Evolutionary conservation across 2,113 vertebrate species (phyloP).

Genomic region (Felis chaus): DNA sequence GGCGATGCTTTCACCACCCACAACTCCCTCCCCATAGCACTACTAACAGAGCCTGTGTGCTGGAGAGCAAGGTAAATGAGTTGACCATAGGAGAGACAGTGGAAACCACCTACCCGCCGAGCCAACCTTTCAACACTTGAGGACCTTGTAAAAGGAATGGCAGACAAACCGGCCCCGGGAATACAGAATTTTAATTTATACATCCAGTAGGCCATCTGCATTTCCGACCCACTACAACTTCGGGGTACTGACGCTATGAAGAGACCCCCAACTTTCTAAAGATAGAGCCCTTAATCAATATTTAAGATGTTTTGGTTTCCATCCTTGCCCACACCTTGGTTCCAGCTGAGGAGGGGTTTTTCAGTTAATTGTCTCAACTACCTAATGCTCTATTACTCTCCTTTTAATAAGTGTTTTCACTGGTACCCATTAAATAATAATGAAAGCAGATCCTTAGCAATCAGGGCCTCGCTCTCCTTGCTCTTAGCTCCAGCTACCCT

Average conservation of each 20-base stretch:
- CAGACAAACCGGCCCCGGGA: not conserved
- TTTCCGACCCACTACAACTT: not conserved
- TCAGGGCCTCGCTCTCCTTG: not conserved
- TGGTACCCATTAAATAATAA: not conserved
- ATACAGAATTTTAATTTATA: not conserved
- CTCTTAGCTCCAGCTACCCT: not conserved
- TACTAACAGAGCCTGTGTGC: not conserved
- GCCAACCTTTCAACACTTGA: not conserved
- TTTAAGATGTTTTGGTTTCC: not conserved
- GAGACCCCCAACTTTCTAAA: not conserved
- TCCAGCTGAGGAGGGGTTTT: not conserved
- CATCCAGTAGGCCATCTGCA: not conserved
- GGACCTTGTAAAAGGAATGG: not conserved
- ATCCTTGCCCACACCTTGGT: not conserved
- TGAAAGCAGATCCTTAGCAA: not conserved
- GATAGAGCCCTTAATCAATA: not conserved
- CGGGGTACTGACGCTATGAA: not conserved
- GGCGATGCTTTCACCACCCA: not conserved
- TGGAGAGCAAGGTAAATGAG: not conserved
- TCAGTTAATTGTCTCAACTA: not conserved
- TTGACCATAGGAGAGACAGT: not conserved
- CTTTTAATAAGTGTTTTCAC: constrained; percentile 1
- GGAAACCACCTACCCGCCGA: not conserved
- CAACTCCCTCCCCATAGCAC: not conserved
- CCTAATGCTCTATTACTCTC: not conserved